Base-by-base conservation (phyloP, 2,888 invertebrate genomes). In the Agriopis marginaria region DNA sequence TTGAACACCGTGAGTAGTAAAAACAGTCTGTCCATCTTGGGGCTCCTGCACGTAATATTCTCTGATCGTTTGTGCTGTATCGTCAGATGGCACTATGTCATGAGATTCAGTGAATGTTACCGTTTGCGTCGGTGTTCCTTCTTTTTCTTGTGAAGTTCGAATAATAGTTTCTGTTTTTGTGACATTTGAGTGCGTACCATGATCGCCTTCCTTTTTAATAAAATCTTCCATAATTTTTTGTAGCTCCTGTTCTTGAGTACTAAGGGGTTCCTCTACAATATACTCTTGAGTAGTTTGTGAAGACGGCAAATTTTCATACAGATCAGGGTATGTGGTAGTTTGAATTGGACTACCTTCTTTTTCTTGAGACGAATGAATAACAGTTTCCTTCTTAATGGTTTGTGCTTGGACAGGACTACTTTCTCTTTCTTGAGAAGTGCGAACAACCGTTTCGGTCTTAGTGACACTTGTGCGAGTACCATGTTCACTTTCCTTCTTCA, bases 31-130 rank as follows among this genome's bases (percentile, higher is more conserved):
- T 6, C 78, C 80, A 12, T 88, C 87, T 47, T 79, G 75, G 7
- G 89, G 88, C 75, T 88, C 88, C 70, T 88, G 84, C 2, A 87
- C 82, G 14, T 78, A 68, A 68, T 86, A 88, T 68, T 83, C 79
- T 49, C 81, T 76, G 9, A 73, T 66, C 47, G 75, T 75, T 62
- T 75, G 70, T 6, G 50, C 62, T 14, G 67, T 62, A 3, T 72
- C 61, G 17, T 80, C 75, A 40, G 75, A 74, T 32, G 86, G 82
- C 56, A 77, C 54, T 6, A 75, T 55, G 70, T 83, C 79, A 61
- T 76, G 80, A 5, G 81, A 77, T 77, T 85, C 81, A 40, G 82
- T 77, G 39, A 81, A 71, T 9, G 79, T 81, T 0, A 85, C 74
- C 45, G 77, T 79, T 73, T 80, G 74, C 14, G 74, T 59, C 23